These are phyloP conservation scores for Eupsilia transversa DNA, from an alignment of 2,888 invertebrate species.

Conservation along the genomic window DNA sequence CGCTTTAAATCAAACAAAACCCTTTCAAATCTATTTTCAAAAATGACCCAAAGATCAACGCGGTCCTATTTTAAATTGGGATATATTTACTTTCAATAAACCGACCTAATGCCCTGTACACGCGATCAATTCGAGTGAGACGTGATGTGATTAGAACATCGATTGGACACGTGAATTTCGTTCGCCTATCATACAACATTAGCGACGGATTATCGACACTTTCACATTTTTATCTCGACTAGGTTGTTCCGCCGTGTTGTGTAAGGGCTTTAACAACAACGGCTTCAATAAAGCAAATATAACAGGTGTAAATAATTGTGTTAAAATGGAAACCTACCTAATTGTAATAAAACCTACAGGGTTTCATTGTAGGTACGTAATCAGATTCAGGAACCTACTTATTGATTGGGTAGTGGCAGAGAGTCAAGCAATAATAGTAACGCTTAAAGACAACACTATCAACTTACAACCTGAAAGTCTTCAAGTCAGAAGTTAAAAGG, in stretches of 20 bases:
- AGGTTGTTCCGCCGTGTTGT: constrained; percentile 45
- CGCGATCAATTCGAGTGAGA: constrained; percentile 59
- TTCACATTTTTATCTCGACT: constrained; percentile 71
- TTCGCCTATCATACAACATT: constrained; percentile 71
- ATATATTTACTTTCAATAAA: constrained; percentile 45
- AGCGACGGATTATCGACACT: constrained; percentile 72
- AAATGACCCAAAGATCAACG: constrained; percentile 36
- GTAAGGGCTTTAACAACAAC: constrained; percentile 29
- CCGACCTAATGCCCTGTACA: constrained; percentile 54
- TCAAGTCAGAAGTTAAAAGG: too few species aligned
- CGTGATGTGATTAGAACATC: constrained; percentile 70
- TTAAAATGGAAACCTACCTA: neutral
- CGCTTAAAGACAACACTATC: too few species aligned
- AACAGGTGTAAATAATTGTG: constrained; percentile 25
- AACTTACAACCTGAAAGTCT: too few species aligned
- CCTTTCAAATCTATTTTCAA: constrained; percentile 16
- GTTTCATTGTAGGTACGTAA: too few species aligned
- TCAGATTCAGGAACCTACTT: too few species aligned
- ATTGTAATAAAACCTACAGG: too few species aligned
- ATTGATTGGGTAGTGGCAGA: too few species aligned
- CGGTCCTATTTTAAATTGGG: constrained; percentile 41
- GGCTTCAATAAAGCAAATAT: constrained; percentile 39
- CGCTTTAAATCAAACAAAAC: neutral
- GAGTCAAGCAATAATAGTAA: too few species aligned
- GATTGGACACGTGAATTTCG: constrained; percentile 76